These are phyloP conservation scores for Premnoplex brunnescens DNA, from an alignment of 2,797 vertebrate species.

Conservation along the genomic window DNA sequence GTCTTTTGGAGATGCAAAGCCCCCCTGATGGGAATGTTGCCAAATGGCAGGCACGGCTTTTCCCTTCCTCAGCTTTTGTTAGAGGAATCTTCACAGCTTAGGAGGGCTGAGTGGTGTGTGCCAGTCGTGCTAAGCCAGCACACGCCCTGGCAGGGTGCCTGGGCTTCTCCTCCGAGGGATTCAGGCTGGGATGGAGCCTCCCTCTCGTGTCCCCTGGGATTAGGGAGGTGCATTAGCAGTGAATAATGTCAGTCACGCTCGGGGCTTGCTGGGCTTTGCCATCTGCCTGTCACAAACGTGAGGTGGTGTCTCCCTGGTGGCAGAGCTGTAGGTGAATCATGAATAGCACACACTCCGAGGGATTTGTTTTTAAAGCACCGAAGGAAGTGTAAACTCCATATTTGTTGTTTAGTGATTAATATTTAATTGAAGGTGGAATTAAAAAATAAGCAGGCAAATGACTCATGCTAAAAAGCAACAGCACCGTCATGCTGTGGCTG, in stretches of 20 bases:
- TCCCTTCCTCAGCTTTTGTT: neutral
- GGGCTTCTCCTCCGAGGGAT: neutral
- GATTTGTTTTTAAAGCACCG: neutral
- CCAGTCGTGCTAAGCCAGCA: neutral
- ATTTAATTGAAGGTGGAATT: constrained; percentile 48
- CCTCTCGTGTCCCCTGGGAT: neutral
- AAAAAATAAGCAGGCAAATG: constrained; percentile 54
- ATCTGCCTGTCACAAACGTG: neutral
- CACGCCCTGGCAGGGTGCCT: neutral
- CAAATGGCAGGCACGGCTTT: accelerated
- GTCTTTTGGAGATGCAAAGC: neutral
- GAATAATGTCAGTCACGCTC: neutral
- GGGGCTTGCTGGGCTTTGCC: neutral
- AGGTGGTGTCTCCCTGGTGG: neutral
- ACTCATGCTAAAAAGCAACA: neutral
- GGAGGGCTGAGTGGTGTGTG: neutral
- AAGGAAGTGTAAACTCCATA: neutral
- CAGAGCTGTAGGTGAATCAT: neutral
- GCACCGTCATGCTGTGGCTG: neutral
- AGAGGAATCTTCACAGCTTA: accelerated
- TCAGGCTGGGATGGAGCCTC: neutral
- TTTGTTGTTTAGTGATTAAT: constrained; percentile 47
- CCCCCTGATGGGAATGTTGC: neutral
- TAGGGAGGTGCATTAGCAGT: neutral
- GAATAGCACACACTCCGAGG: neutral